phyloP scores from a whole-genome alignment of 2,113 vertebrate species.

The Stegostoma tigrinum region DNA sequence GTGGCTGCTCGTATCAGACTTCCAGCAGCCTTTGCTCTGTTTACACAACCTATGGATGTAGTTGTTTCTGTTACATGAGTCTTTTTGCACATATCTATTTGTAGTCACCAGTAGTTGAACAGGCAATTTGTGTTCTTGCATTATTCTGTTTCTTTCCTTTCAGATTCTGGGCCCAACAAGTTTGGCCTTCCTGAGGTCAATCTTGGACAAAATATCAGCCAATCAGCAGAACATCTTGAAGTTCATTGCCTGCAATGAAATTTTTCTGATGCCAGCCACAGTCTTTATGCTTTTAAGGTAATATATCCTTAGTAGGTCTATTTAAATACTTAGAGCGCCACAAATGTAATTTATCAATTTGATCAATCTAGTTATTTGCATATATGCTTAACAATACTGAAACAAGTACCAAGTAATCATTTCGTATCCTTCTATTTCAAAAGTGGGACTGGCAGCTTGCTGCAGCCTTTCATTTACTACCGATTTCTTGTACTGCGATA shows the following conservation, averaged over 20 bases:
- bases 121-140: slow-evolving; percentile 24
- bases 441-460: slow-evolving; percentile 90
- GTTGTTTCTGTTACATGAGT: not conserved
- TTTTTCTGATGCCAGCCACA: slow-evolving; percentile 96
- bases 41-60: not conserved
- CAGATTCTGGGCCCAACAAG: slow-evolving; percentile 81
- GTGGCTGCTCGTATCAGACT: not conserved
- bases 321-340: no score
- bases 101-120: not conserved
- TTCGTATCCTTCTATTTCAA: slow-evolving; percentile 45
- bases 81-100: not conserved
- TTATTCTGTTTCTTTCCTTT: slow-evolving; percentile 41
- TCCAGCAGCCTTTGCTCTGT: not conserved
- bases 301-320: not conserved
- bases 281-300: slow-evolving; percentile 98
- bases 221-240: slow-evolving; percentile 98
- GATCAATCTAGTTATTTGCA: slow-evolving; percentile 3
- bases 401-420: not conserved
- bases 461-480: slow-evolving; percentile 96
- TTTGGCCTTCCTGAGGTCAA: slow-evolving; percentile 75
- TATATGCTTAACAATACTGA: not conserved
- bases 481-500: slow-evolving; percentile 92
- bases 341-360: not conserved
- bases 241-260: slow-evolving; percentile 97
- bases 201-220: slow-evolving; percentile 80